Percentiles rank a stretch among this genome's conserved stretches.
These are phyloP conservation scores for Tanytarsus gracilentus DNA, from an alignment of 2,888 invertebrate genomes.

Conservation along the genomic window DNA sequence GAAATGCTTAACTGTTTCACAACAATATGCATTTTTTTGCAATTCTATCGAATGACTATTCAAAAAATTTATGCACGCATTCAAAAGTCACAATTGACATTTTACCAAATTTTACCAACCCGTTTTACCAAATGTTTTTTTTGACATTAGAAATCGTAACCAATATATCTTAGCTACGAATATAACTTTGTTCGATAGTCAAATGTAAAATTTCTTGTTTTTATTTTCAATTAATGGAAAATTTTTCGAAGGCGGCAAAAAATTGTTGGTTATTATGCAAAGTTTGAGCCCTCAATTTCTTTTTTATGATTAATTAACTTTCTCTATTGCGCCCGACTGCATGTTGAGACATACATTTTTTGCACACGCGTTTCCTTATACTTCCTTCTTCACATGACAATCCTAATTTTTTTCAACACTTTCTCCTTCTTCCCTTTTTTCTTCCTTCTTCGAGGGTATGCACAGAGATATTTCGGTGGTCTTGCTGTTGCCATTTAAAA, in stretches of 20 bases:
- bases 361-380: constrained; percentile 22
- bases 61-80: neutral
- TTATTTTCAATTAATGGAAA: neutral
- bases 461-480: constrained; percentile 13
- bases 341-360: neutral
- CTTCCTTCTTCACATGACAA: constrained; percentile 27
- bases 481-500: neutral
- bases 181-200: neutral
- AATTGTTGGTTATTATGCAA: too few relatives aligned
- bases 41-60: neutral
- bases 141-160: neutral
- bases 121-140: neutral
- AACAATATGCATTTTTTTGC: neutral
- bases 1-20: constrained; percentile 13
- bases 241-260: neutral
- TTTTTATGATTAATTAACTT: constrained; percentile 22
- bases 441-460: too few relatives aligned
- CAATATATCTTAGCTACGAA: neutral
- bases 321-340: constrained; percentile 17
- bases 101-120: too few relatives aligned
- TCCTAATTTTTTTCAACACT: neutral
- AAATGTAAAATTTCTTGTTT: neutral
- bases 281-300: too few relatives aligned
- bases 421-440: neutral
- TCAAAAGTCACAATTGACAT: neutral